Evolutionary conservation across 2,113 vertebrate genomes (phyloP).

Genomic region (Labrus mixtus): DNA sequence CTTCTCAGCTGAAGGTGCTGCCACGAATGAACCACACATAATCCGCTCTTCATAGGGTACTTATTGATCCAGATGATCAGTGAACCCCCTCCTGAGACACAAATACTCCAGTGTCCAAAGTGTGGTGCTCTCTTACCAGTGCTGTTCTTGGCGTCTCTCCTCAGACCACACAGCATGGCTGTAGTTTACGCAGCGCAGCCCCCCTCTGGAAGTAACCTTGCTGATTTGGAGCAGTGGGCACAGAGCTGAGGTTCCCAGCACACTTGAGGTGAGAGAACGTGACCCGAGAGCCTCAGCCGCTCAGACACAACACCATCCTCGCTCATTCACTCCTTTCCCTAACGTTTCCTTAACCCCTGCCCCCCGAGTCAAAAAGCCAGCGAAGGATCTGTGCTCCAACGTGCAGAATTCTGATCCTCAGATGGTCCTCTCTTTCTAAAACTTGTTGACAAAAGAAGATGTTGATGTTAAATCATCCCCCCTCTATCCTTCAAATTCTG

Average conservation of each 20-base stretch:
- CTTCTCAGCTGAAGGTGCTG: not conserved
- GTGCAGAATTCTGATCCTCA: conserved; percentile 4
- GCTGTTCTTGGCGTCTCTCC: conserved; percentile 81
- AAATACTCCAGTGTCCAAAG: conserved; percentile 34
- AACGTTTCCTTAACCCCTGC: conserved; percentile 29
- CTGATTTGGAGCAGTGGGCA: conserved; percentile 36
- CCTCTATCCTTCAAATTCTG: conserved; percentile 11
- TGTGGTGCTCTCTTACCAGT: conserved; percentile 78
- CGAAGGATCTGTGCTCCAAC: conserved; percentile 20
- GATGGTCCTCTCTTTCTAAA: conserved; percentile 9
- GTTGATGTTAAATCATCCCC: conserved; percentile 5
- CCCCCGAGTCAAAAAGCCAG: conserved; percentile 15
- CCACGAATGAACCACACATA: not conserved
- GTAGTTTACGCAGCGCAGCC: conserved; percentile 61
- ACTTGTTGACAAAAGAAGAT: conserved; percentile 24
- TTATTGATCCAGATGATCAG: not conserved
- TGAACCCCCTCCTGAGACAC: conserved; percentile 12
- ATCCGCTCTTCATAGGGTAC: not conserved
- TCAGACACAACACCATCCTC: conserved; percentile 53
- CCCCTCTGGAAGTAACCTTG: conserved; percentile 55
- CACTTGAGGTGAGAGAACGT: conserved; percentile 28
- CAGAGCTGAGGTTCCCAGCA: conserved; percentile 38
- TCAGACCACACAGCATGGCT: conserved; percentile 85
- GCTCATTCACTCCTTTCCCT: conserved; percentile 36
- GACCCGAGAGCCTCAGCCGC: conserved; percentile 48